Conservation (phyloP, 2,888 invertebrate genomes). For the Ennomos fuscantarius region DNA sequence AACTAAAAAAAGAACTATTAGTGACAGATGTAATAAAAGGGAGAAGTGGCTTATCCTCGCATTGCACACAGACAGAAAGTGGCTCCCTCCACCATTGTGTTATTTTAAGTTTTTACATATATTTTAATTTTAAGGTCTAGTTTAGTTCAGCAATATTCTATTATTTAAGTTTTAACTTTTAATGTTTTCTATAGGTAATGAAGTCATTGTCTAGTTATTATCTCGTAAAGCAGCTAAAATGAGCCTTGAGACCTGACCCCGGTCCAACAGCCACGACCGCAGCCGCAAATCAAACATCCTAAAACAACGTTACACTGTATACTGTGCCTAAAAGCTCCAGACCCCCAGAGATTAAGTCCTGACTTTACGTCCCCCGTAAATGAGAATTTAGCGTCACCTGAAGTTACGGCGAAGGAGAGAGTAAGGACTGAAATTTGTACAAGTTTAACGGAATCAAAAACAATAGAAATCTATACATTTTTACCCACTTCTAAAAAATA, state of each 20-base stretch:
- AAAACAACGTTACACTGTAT: constrained; percentile 19
- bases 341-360: constrained; percentile 30
- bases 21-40: too few species aligned
- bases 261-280: constrained; percentile 3
- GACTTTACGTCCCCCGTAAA: constrained; percentile 25
- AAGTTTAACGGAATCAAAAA: background rate
- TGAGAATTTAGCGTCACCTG: constrained; percentile 31
- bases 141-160: too few species aligned
- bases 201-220: too few species aligned
- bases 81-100: too few species aligned
- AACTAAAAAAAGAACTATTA: too few species aligned
- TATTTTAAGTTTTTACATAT: too few species aligned
- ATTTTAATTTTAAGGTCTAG: too few species aligned
- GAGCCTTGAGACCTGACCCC: background rate
- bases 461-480: too few species aligned
- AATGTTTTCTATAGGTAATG: too few species aligned
- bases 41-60: too few species aligned
- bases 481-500: too few species aligned
- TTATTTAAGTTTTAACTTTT: background rate
- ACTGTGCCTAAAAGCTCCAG: constrained; percentile 33
- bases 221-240: constrained; percentile 6
- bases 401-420: constrained; percentile 20
- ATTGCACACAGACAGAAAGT: too few species aligned
- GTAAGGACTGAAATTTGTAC: constrained; percentile 6
- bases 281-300: constrained; percentile 22